Base-by-base conservation (phyloP, 1,140 invertebrate genomes). In the Zaprionus ghesquierei region DNA sequence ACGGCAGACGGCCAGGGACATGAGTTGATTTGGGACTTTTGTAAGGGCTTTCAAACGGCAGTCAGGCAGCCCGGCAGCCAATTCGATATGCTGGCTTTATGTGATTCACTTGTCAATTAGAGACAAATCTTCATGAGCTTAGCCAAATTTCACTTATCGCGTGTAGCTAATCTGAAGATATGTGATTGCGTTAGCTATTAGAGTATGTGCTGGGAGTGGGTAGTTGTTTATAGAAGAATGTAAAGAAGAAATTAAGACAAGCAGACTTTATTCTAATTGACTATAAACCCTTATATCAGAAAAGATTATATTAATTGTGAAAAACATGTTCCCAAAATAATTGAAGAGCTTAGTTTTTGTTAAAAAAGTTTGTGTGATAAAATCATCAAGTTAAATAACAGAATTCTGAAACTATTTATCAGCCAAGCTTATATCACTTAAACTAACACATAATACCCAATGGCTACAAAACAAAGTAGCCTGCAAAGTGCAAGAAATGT, bases 21-120 rank as follows among this genome's bases (percentile, higher is more conserved):
- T 58, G 20, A 20, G 53, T 35, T 20, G 27, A 33, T 55, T 55
- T 55, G 53, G 33, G 22, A 41, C 35, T 56, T 58, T 64, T 66
- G 2, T 2, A 44, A 20, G 35, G 8, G 18, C 15, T 41, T 50
- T 66, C 12, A 58, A 46, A 23, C 46, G 38, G 22, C 56, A 46
- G 12, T 15, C 33, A 56, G 27, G 53, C 35, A 27, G 25, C 25
- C 12, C 1, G 9, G 31, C 31, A 33, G 31, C 18, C 41, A 46
- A 12, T 18, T 8, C 18, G 41, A 22, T 46, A 46, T 46, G 41
- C 10, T 22, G 41, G 20, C 41, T 46, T 46, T 46, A 46, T 20
- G 18, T 10, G 41, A 46, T 18, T 22, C 41, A 20, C 41, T 46
- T 46, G 41, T 22, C 18, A 46, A 46, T 46, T 46, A 46, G 9